These are phyloP conservation scores for Plebejus anna DNA, from an alignment of 2,888 invertebrate species.

Conservation along the genomic window DNA sequence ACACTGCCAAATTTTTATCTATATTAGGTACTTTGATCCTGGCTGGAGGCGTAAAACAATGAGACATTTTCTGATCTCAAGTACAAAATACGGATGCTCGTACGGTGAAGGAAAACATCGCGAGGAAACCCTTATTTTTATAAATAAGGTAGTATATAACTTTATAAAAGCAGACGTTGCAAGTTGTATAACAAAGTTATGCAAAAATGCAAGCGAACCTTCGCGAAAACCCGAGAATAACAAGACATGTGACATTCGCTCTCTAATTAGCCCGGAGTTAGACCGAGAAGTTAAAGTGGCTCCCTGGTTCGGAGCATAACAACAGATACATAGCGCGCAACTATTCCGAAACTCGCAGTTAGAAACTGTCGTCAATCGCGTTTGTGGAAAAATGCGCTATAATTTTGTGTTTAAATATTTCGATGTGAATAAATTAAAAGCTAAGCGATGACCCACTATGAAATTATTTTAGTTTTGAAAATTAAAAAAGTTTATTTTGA, in stretches of 20 bases:
- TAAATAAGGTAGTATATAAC: too few species aligned
- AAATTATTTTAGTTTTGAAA: too few species aligned
- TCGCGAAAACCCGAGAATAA: slow-evolving; percentile 3
- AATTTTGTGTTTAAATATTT: background rate
- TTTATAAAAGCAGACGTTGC: background rate
- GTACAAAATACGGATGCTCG: too few species aligned
- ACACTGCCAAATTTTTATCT: too few species aligned
- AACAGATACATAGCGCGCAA: slow-evolving; percentile 18
- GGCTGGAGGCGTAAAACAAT: too few species aligned
- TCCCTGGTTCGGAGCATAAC: slow-evolving; percentile 27
- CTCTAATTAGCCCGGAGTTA: slow-evolving; percentile 35
- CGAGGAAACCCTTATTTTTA: too few species aligned
- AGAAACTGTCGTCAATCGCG: slow-evolving; percentile 20
- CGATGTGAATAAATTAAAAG: too few species aligned
- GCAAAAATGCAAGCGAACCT: slow-evolving; percentile 7
- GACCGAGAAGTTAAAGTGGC: slow-evolving; percentile 36
- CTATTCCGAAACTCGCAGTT: slow-evolving; percentile 10
- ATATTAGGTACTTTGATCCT: too few species aligned
- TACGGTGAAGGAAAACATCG: too few species aligned
- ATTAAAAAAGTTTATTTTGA: too few species aligned
- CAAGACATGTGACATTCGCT: slow-evolving; percentile 21
- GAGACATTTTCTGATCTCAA: too few species aligned
- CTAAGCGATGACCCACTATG: too few species aligned
- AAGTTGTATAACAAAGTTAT: background rate
- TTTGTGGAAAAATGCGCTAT: background rate